Conservation (phyloP, 2,888 invertebrate species). For the Cephus rjabovi region DNA sequence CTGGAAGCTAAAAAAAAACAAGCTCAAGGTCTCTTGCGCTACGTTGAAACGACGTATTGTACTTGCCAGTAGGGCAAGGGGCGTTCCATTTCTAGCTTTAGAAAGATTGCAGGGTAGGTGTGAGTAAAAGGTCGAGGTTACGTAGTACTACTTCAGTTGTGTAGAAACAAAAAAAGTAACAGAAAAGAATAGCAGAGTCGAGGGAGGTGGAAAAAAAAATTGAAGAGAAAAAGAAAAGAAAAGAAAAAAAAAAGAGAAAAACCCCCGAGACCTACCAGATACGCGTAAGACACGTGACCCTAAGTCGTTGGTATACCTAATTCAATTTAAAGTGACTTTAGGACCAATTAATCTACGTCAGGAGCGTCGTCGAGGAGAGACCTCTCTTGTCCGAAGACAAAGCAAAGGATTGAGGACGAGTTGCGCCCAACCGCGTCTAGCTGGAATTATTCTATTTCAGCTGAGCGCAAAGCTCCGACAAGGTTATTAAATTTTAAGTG, state of each 20-base stretch:
- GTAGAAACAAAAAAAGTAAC: background rate
- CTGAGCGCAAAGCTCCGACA: conserved; percentile 6
- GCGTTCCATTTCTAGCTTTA: background rate
- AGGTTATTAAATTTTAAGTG: conserved; percentile 24
- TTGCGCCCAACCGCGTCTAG: background rate
- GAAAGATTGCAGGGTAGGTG: background rate
- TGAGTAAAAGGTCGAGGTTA: background rate
- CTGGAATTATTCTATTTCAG: conserved; percentile 17
- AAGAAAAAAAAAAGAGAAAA: background rate
- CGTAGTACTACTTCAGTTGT: background rate
- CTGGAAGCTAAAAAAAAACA: background rate
- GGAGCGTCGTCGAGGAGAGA: background rate
- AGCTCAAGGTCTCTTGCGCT: background rate
- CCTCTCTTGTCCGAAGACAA: background rate
- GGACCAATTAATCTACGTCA: background rate
- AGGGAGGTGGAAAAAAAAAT: too few relatives aligned
- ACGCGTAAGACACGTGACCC: background rate
- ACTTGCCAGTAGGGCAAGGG: background rate
- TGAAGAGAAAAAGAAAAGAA: too few relatives aligned
- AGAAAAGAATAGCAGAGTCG: background rate
- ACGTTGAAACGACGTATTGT: background rate
- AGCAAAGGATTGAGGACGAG: background rate
- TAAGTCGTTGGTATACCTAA: background rate
- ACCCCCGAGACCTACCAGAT: background rate
- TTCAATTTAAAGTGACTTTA: background rate